phyloP scores from a whole-genome alignment of 2,888 invertebrate species.

The Atethmia centrago region DNA sequence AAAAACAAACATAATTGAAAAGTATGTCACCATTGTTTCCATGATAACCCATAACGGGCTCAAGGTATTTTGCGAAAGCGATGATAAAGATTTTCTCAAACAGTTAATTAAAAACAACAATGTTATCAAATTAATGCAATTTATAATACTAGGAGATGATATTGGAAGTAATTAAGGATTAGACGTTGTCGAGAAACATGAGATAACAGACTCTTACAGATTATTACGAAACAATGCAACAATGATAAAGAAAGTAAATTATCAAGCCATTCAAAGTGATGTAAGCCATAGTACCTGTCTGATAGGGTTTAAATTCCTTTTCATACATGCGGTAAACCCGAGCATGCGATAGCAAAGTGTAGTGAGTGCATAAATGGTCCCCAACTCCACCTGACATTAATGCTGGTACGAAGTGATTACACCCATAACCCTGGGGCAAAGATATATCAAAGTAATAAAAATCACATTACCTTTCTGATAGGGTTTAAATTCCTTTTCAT shows the following conservation, averaged over 20 bases:
- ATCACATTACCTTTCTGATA: constrained; percentile 85
- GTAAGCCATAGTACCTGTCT: constrained; percentile 82
- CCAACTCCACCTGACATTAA: constrained; percentile 85
- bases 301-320: constrained; percentile 86
- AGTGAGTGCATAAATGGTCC: constrained; percentile 92
- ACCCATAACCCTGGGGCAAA: constrained; percentile 85
- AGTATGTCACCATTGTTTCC: neutral
- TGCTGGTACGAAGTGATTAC: constrained; percentile 89
- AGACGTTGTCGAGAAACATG: constrained; percentile 14
- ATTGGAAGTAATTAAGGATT: constrained; percentile 32
- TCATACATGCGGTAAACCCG: constrained; percentile 92
- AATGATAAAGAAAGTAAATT: constrained; percentile 22
- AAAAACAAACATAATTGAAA: constrained; percentile 18
- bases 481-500: constrained; percentile 89
- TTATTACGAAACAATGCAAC: constrained; percentile 22
- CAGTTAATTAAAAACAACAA: constrained; percentile 49
- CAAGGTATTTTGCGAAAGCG: constrained; percentile 23
- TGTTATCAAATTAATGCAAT: constrained; percentile 29
- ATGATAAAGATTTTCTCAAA: constrained; percentile 16
- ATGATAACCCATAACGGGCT: constrained; percentile 1
- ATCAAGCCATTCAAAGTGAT: constrained; percentile 1
- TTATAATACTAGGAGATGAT: constrained; percentile 36
- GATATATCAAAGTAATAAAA: constrained; percentile 2
- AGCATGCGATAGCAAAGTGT: constrained; percentile 92
- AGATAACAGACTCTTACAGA: constrained; percentile 18